Evolutionary conservation across 2,888 invertebrate genomes (phyloP), one percentile per base, ranked within the genome.

Genomic region (Bellardia pandia): DNA sequence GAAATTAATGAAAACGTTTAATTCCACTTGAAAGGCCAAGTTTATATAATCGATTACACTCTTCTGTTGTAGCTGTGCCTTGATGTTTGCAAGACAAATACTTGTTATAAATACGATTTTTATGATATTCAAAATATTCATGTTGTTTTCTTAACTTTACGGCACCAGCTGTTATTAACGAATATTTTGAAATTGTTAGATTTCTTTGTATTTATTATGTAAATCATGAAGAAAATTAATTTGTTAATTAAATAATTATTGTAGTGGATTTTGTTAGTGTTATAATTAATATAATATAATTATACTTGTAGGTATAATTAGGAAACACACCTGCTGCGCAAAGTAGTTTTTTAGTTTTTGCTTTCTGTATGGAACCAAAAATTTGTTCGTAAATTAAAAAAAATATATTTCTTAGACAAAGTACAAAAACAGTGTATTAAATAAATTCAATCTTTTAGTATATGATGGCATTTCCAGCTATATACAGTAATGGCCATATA

Each of bases 1-100:
- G 14, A 75, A 75, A 33, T 82, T 75, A 1, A 82, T 40, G 33
- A 82, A 58, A 30, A 82, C n/a, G 30, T 82, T 82, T 13, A 82
- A 30, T 30, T 68, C 48, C 7, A 82, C 30, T 30, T 58, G 33
- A 48, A 82, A 75, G 13, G 4, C 16, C 0, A 37, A 11, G 37
- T 75, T 68, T 0, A 75, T 2, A 40, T 68, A 40, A 37, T 48
- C 53, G 8, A 75, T 40, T 7, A 58, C 58, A 4, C 11, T 23
- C 51, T 16, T 23, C 1, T 60, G 4, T 8, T 53, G 7, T 2
- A 64, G 2, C 5, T 64, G 23, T 14, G 37, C 45, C 2, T 23
- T n/a, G 30, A 8, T 3, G 9, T 8, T 30, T 56, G 3, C 13
- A 3, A 42, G 7, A 1, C 0, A 3, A 23, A 42, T 5, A 40